phyloP scores from a whole-genome alignment of 2,113 vertebrate genomes.

The Chunga burmeisteri region DNA sequence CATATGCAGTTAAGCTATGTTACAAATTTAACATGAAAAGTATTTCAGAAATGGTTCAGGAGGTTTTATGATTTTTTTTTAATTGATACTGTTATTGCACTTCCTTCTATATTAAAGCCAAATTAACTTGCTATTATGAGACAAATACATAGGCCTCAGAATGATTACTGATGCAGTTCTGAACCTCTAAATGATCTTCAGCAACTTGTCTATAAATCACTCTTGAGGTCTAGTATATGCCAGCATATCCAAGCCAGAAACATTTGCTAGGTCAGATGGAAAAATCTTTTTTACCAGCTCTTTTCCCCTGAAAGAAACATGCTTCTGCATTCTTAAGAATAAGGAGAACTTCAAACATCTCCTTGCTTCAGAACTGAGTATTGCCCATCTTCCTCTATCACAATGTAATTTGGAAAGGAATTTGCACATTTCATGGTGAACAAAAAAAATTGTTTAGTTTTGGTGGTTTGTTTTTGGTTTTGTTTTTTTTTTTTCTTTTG shows the following conservation, averaged over 20 bases:
- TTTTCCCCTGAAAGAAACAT: neutral
- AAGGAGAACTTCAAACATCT: neutral
- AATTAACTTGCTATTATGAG: conserved; percentile 34
- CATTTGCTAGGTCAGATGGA: neutral
- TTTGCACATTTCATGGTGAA: neutral
- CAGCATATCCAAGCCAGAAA: neutral
- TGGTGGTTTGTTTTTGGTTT: neutral
- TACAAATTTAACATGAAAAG: neutral
- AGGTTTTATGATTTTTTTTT: conserved; percentile 31
- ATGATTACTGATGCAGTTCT: neutral
- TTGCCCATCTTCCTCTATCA: neutral
- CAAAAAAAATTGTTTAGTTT: neutral
- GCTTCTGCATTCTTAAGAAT: neutral
- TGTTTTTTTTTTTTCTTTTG: neutral
- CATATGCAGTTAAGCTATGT: neutral
- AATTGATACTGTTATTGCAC: conserved; percentile 19
- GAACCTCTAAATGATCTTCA: conserved; percentile 19
- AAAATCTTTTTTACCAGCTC: neutral
- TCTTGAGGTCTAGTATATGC: neutral
- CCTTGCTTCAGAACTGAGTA: neutral
- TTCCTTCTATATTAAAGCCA: conserved; percentile 30
- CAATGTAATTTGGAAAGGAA: neutral
- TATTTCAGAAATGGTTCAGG: conserved; percentile 23
- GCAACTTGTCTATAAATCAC: conserved; percentile 16
- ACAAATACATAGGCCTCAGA: neutral